Conservation (phyloP, 2,888 invertebrate genomes). For the Germaria angustata region DNA sequence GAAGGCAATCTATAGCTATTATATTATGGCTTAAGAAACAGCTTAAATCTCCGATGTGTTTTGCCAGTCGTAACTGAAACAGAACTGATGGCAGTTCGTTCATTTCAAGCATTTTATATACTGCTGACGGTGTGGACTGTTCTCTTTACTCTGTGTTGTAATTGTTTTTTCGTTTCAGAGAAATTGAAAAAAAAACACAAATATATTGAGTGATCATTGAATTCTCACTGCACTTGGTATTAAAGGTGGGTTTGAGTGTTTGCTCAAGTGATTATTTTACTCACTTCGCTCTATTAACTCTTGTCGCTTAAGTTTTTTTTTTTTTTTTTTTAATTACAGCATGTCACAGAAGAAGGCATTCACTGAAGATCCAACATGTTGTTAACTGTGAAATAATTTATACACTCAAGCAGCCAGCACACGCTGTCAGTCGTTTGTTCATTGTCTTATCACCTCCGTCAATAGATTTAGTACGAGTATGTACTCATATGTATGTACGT, state of each 20-base stretch:
- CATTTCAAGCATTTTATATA: conserved; percentile 57
- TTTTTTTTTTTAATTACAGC: not conserved
- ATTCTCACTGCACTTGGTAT: conserved; percentile 23
- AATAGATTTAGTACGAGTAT: not conserved
- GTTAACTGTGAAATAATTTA: conserved; percentile 27
- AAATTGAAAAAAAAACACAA: not conserved
- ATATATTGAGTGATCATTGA: conserved; percentile 25
- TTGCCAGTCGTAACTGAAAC: conserved; percentile 65
- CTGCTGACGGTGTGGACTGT: conserved; percentile 4
- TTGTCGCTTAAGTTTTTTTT: not conserved
- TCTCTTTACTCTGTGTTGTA: conserved; percentile 26
- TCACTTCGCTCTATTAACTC: conserved; percentile 42
- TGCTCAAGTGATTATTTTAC: conserved; percentile 33
- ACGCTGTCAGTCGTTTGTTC: not conserved
- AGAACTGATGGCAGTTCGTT: conserved; percentile 58
- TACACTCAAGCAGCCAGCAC: conserved; percentile 28
- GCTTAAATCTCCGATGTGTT: conserved; percentile 35
- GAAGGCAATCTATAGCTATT: conserved; percentile 12
- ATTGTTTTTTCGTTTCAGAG: not conserved
- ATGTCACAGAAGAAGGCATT: conserved; percentile 31
- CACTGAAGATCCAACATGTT: conserved; percentile 2
- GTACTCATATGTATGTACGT: not conserved
- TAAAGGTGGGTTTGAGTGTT: conserved; percentile 26
- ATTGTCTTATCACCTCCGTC: not conserved
- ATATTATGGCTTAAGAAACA: not conserved